Evolutionary conservation across 2,797 vertebrate species (phyloP).

Genomic region (Gouania willdenowi): DNA sequence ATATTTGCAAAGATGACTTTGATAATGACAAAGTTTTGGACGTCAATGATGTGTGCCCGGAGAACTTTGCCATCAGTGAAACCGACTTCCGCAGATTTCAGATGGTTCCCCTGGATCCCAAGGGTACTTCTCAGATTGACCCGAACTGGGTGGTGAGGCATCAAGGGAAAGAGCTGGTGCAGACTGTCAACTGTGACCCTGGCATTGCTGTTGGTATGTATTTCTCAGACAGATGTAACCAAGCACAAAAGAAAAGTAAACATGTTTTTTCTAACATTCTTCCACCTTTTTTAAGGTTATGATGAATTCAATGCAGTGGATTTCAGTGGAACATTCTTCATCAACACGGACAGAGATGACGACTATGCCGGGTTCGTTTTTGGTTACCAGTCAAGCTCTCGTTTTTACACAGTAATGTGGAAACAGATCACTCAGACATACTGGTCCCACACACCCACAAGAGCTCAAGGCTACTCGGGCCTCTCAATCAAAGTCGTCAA

Average conservation of each 20-base stretch:
- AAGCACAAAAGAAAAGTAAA: neutral
- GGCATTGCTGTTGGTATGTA: slow-evolving; percentile 94
- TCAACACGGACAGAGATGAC: slow-evolving; percentile 97
- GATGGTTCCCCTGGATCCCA: slow-evolving; percentile 98
- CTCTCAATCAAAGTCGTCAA: slow-evolving; percentile 98
- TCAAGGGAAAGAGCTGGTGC: slow-evolving; percentile 97
- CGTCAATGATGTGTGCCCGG: slow-evolving; percentile 92
- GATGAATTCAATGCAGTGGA: slow-evolving; percentile 98
- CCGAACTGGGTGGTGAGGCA: slow-evolving; percentile 98
- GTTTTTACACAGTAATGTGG: slow-evolving; percentile 99
- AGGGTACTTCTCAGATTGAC: slow-evolving; percentile 96
- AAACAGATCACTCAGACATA: slow-evolving; percentile 98
- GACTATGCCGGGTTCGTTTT: slow-evolving; percentile 98
- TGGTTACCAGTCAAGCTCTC: slow-evolving; percentile 96
- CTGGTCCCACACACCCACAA: slow-evolving; percentile 91
- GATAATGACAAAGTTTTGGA: slow-evolving; percentile 91
- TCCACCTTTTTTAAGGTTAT: slow-evolving; percentile 74
- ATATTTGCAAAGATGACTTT: slow-evolving; percentile 95
- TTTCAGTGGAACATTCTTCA: slow-evolving; percentile 98
- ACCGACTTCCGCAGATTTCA: slow-evolving; percentile 98
- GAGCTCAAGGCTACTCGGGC: slow-evolving; percentile 95
- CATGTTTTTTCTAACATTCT: slow-evolving; percentile 17
- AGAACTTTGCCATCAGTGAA: slow-evolving; percentile 94
- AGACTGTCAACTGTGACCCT: slow-evolving; percentile 98
- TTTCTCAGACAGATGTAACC: neutral